Conservation (phyloP, 2,113 vertebrate genomes). For the Cephalopterus ornatus region DNA sequence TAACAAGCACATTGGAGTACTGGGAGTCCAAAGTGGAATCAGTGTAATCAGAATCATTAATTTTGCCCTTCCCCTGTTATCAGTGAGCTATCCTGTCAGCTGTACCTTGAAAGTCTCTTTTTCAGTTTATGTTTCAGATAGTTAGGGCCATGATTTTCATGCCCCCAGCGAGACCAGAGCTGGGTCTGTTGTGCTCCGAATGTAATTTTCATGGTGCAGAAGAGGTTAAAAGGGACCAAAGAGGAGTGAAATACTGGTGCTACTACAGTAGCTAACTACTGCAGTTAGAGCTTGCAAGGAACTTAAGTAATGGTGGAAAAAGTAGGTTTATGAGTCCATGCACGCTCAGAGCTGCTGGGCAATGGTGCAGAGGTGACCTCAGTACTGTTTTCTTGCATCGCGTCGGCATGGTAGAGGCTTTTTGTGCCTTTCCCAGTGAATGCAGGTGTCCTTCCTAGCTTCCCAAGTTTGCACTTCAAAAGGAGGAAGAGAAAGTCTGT, state of each 20-base stretch:
- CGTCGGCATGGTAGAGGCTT: not conserved
- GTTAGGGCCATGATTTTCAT: not conserved
- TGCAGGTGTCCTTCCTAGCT: not conserved
- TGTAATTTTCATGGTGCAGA: not conserved
- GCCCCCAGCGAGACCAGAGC: not conserved
- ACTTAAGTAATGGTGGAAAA: not conserved
- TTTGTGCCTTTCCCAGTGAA: not conserved
- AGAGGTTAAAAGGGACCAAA: not conserved
- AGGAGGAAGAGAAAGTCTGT: not conserved
- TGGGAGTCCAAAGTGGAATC: not conserved
- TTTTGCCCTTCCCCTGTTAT: not conserved
- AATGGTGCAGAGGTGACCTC: not conserved
- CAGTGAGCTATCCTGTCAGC: not conserved
- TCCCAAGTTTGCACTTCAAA: not conserved
- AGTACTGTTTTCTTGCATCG: not conserved
- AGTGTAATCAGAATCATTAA: not conserved
- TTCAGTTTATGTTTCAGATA: not conserved
- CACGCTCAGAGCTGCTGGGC: not conserved
- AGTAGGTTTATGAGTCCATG: not conserved
- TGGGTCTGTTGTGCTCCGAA: not conserved
- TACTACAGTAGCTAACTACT: not conserved
- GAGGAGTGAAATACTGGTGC: not conserved
- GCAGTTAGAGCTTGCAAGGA: not conserved
- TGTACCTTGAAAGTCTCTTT: not conserved
- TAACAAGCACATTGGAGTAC: not conserved